These are phyloP conservation scores for Coregonus clupeaformis DNA, from an alignment of 2,113 vertebrate genomes.

Conservation along the genomic window DNA sequence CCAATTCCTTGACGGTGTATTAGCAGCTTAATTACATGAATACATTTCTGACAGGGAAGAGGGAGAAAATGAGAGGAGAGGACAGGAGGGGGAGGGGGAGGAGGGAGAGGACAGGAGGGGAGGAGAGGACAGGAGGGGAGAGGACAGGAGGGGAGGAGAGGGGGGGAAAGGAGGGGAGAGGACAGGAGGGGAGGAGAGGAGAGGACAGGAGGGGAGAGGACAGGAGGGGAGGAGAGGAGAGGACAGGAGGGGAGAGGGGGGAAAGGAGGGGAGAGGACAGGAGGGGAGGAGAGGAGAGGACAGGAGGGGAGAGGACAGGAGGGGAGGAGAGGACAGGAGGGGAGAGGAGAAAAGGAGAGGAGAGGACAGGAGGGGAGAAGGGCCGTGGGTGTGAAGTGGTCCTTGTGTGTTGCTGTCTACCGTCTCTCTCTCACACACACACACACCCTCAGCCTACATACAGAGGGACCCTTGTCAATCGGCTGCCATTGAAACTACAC, in stretches of 20 bases:
- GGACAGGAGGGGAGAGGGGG: conserved; percentile 38
- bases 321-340: conserved; percentile 6
- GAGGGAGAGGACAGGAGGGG: too few species aligned
- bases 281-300: conserved; percentile 8
- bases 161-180: conserved; percentile 8
- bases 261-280: too few species aligned
- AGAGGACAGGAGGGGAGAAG: conserved; percentile 30
- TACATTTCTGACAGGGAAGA: conserved; percentile 66
- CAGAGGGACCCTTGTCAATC: conserved; percentile 36
- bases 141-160: too few species aligned
- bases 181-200: conserved; percentile 31
- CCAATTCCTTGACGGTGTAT: conserved; percentile 80
- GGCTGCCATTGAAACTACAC: conserved; percentile 37
- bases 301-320: conserved; percentile 38
- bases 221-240: conserved; percentile 12
- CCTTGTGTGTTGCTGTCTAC: conserved; percentile 36
- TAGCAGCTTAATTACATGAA: conserved; percentile 82
- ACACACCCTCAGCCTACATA: conserved; percentile 23
- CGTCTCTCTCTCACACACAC: conserved; percentile 17
- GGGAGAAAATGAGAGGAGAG: conserved; percentile 29
- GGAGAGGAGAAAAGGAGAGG: conserved; percentile 36
- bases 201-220: conserved; percentile 31
- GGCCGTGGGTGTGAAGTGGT: conserved; percentile 56
- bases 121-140: conserved; percentile 27
- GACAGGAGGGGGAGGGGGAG: conserved; percentile 30